phyloP scores from a whole-genome alignment of 2,113 vertebrate species.

The Mormyrus iriodes region DNA sequence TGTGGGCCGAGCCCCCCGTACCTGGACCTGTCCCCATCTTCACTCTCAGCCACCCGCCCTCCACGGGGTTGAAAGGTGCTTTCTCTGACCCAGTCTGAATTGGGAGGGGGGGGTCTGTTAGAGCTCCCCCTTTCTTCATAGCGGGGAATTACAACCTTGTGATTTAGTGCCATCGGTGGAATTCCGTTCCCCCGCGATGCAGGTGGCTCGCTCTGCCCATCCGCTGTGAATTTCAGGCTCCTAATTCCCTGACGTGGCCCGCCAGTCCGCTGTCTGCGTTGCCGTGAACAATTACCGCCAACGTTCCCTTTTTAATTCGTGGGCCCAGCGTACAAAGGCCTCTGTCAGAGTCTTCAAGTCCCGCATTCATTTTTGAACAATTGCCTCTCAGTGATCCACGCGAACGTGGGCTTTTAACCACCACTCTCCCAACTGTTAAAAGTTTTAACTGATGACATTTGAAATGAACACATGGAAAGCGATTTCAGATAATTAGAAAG shows the following conservation, averaged over 20 bases:
- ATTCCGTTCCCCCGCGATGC: neutral
- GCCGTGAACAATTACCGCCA: slow-evolving; percentile 22
- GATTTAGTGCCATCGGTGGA: neutral
- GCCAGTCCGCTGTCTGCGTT: slow-evolving; percentile 1
- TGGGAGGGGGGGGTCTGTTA: neutral
- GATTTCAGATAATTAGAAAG: slow-evolving; percentile 91
- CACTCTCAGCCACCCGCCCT: neutral
- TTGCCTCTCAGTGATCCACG: slow-evolving; percentile 69
- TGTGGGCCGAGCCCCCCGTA: slow-evolving; percentile 43
- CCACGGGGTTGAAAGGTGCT: neutral
- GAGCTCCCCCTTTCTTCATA: neutral
- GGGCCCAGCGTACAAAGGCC: slow-evolving; percentile 27
- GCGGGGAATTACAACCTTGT: neutral
- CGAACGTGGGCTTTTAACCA: slow-evolving; percentile 72
- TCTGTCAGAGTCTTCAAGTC: slow-evolving; percentile 69
- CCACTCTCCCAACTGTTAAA: slow-evolving; percentile 78
- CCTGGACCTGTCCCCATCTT: slow-evolving; percentile 42
- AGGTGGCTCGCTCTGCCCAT: neutral
- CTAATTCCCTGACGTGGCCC: neutral
- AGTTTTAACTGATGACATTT: slow-evolving; percentile 87
- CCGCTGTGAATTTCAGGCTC: slow-evolving; percentile 1
- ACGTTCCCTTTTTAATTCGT: slow-evolving; percentile 15
- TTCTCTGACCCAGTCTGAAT: neutral
- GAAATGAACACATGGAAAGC: slow-evolving; percentile 81
- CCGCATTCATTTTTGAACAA: slow-evolving; percentile 65